Base-by-base conservation (phyloP, 2,888 invertebrate genomes). In the Rapana venosa region DNA sequence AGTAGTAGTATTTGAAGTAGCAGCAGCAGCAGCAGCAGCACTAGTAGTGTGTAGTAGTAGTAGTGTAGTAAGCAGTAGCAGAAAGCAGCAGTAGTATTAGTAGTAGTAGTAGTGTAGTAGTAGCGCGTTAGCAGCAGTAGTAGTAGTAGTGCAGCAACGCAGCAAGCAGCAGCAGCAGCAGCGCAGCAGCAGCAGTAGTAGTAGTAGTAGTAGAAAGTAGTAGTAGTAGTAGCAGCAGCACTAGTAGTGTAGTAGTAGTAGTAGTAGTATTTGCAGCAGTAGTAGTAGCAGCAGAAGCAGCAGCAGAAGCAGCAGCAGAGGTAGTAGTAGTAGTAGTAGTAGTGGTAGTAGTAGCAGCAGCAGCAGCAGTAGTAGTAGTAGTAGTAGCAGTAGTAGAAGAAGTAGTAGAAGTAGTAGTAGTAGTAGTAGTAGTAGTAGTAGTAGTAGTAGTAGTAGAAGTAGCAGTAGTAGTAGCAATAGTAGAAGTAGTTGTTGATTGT, bases 111-210 rank as follows among this genome's bases (percentile, higher is more conserved):
- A 47, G 86, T 86, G 86, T 86, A 47, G 86, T 86, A 86, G 86
- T 86, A 86, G 86, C 61, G 87, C 15, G 61, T 61, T 87, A 87
- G 87, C 61, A 87, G 87, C 61, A 87, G 87, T 87, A 66, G 87
- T 87, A 87, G 87, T 87, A 87, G 87, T 87, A 87, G 87, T 87
- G n/a, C n/a, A n/a, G n/a, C n/a, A n/a, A n/a, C n/a, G n/a, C n/a
- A n/a, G n/a, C n/a, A n/a, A 87, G 87, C 61, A 87, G 87, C 61
- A 87, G 87, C 61, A 87, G 87, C 61, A 87, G 87, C 61, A 87
- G 87, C 61, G 87, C 32, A 87, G 70, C 26, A 22, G 87, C 32
- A 87, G 87, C 32, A 87, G 87, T 66, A 87, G 87, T 26, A 87
- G 87, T 66, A 70, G 70, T 20, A 87, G 17, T 74, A 74, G 77